Percentiles rank a stretch among this genome's conserved stretches.
Evolutionary conservation across 2,113 vertebrate species (phyloP).

Genomic region (Tamias sibiricus): DNA sequence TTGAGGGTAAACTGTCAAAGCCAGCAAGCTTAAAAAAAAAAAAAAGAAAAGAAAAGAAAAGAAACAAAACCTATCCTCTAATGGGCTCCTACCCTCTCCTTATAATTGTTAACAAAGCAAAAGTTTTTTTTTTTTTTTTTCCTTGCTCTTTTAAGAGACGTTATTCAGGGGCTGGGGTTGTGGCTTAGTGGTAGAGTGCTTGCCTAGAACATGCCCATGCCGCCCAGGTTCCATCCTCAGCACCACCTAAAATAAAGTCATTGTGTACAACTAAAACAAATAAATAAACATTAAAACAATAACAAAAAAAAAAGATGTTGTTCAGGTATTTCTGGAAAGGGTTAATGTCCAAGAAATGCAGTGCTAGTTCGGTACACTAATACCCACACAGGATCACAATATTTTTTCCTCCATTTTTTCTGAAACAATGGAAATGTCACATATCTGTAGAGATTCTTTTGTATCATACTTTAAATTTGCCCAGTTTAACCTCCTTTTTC

Average conservation of each 20-base stretch:
- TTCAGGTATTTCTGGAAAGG: conserved; percentile 5
- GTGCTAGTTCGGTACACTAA: neutral
- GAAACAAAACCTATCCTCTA: neutral
- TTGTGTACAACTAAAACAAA: too few relatives aligned
- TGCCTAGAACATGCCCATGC: too few relatives aligned
- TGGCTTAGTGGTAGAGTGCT: too few relatives aligned
- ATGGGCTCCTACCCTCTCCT: neutral
- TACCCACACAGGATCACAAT: neutral
- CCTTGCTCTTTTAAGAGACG: neutral
- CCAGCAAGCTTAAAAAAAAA: neutral
- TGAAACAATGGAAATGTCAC: neutral
- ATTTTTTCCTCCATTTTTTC: neutral
- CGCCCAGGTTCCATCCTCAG: too few relatives aligned
- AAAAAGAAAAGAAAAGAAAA: too few relatives aligned
- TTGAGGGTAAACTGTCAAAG: conserved; percentile 25
- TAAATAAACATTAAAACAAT: too few relatives aligned
- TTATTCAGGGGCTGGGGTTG: too few relatives aligned
- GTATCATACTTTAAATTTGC: neutral
- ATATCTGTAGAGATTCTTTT: neutral
- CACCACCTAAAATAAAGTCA: too few relatives aligned
- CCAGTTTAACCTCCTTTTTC: neutral
- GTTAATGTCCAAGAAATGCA: neutral
- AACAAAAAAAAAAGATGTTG: too few relatives aligned
- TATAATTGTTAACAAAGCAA: conserved; percentile 49
- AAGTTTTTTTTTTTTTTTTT: neutral